Conservation (phyloP, 2,888 invertebrate genomes). For the Pinctada fucata region DNA sequence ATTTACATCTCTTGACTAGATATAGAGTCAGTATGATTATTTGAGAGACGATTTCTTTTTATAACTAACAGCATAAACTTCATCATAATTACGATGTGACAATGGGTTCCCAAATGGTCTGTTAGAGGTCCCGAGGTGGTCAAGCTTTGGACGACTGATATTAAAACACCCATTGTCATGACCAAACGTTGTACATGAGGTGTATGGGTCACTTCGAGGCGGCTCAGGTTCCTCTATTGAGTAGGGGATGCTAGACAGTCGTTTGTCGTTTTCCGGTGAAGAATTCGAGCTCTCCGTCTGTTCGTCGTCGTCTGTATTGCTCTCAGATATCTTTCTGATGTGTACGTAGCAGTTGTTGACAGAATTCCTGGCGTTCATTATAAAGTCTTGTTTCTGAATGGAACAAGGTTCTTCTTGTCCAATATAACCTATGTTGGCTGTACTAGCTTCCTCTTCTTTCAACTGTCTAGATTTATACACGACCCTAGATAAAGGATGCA, state of each 20-base stretch:
- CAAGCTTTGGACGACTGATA: neutral
- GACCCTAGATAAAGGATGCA: neutral
- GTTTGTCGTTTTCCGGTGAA: neutral
- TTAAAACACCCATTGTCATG: neutral
- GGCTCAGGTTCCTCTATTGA: neutral
- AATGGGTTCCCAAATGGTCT: neutral
- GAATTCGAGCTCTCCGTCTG: conserved; percentile 5
- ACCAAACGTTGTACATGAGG: neutral
- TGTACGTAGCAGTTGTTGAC: conserved; percentile 8
- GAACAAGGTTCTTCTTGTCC: neutral
- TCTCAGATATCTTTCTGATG: conserved; percentile 24
- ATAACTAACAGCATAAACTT: neutral
- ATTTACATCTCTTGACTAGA: too few relatives aligned
- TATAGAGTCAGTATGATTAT: neutral
- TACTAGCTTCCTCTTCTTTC: neutral
- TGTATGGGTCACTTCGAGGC: neutral
- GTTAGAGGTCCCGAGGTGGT: neutral
- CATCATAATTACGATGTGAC: neutral
- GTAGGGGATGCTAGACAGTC: neutral
- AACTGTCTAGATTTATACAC: conserved; percentile 18
- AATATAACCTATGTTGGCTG: neutral
- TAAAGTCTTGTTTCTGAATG: neutral
- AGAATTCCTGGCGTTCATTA: neutral
- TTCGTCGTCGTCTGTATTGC: conserved; percentile 18
- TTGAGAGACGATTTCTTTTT: neutral